phyloP scores from a whole-genome alignment of 1,140 invertebrate genomes.

The Doryteuthis pealeii region DNA sequence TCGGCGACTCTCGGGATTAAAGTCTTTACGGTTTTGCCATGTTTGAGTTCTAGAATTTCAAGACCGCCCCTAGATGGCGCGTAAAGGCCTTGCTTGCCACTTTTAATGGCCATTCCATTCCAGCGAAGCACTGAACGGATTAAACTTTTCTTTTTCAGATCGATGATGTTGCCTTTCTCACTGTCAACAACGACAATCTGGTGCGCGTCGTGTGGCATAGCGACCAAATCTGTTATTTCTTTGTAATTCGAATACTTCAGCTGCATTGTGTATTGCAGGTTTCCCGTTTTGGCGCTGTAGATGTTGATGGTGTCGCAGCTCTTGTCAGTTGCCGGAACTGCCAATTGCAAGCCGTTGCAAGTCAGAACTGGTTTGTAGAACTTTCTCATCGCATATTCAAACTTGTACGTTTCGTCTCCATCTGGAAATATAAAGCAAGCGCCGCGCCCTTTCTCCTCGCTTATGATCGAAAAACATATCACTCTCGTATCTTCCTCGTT shows the following conservation, averaged over 20 bases:
- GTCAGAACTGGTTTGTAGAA: conserved; percentile 71
- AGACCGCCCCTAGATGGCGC: conserved; percentile 90
- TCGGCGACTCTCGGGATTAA: conserved; percentile 87
- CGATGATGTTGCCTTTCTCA: conserved; percentile 78
- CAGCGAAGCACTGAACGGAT: conserved; percentile 62
- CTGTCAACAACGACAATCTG: conserved; percentile 85
- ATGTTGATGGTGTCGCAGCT: conserved; percentile 81
- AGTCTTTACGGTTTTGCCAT: conserved; percentile 78
- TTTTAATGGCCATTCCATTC: conserved; percentile 62
- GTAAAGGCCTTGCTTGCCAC: conserved; percentile 82
- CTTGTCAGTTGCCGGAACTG: conserved; percentile 80
- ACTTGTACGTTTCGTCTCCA: conserved; percentile 77
- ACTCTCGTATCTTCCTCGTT: conserved; percentile 81
- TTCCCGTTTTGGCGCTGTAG: conserved; percentile 81
- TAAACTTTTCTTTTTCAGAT: conserved; percentile 63
- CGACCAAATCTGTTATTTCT: conserved; percentile 55
- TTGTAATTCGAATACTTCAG: conserved; percentile 56
- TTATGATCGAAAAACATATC: conserved; percentile 73
- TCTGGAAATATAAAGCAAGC: conserved; percentile 44
- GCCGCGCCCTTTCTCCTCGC: conserved; percentile 36
- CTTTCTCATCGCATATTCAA: conserved; percentile 69
- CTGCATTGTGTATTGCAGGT: conserved; percentile 72
- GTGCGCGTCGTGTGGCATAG: conserved; percentile 65
- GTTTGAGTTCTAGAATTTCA: conserved; percentile 65
- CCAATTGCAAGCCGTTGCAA: conserved; percentile 76